Conservation (phyloP, 1,140 invertebrate species). For the Pseudachorutes palmiensis region DNA sequence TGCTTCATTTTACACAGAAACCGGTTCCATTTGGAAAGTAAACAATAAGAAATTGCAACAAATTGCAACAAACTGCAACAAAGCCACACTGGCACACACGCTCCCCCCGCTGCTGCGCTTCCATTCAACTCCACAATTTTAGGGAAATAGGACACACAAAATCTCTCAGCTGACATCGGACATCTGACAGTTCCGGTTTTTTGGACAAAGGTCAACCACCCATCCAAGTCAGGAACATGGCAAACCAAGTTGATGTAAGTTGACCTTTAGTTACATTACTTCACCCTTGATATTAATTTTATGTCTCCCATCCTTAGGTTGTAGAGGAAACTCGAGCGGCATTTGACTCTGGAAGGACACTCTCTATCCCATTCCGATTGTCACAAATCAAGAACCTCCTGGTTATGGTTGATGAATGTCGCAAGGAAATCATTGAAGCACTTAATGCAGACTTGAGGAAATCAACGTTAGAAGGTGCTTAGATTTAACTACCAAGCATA, state of each 20-base stretch:
- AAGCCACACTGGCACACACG: no score
- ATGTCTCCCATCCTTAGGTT: constrained; percentile 14
- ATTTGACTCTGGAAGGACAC: constrained; percentile 27
- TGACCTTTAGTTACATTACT: background rate
- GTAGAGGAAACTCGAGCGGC: constrained; percentile 16
- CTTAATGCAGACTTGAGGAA: constrained; percentile 48
- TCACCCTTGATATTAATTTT: background rate
- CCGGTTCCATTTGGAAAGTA: background rate
- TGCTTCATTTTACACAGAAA: background rate
- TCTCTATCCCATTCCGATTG: constrained; percentile 40
- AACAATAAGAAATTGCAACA: background rate
- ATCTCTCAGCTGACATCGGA: background rate
- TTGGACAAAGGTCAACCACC: background rate
- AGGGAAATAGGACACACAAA: background rate
- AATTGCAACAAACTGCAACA: no score
- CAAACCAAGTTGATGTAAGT: background rate
- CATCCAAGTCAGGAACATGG: background rate
- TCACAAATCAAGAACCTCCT: constrained; percentile 45
- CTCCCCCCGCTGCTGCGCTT: no score
- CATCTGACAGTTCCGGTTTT: no score
- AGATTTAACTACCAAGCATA: background rate
- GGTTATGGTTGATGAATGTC: constrained; percentile 46
- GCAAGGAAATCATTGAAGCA: constrained; percentile 43
- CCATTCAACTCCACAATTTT: no score
- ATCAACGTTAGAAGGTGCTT: constrained; percentile 34